Conservation (phyloP, 2,797 vertebrate genomes). For the Urosaurus nigricauda region DNA sequence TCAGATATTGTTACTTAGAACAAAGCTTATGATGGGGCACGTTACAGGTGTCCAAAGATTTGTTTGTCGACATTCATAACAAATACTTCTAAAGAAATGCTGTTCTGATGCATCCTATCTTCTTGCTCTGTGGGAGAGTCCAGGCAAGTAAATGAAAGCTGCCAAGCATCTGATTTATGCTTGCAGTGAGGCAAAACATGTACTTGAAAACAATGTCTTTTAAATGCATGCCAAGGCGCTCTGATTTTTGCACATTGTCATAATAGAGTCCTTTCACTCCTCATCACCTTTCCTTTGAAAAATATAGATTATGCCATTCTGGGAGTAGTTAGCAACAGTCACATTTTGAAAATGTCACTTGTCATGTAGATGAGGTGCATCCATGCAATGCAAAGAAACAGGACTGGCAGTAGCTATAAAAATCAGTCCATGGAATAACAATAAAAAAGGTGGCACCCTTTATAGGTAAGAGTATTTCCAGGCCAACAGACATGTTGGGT, state of each 20-base stretch:
- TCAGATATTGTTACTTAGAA: not conserved
- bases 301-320: not conserved
- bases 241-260: not conserved
- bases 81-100: slow-evolving; percentile 15
- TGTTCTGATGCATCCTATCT: not conserved
- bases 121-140: not conserved
- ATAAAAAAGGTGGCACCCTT: not conserved
- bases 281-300: slow-evolving; percentile 2
- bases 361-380: not conserved
- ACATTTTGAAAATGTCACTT: slow-evolving; percentile 1
- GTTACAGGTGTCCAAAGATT: not conserved
- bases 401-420: not conserved
- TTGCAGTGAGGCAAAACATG: not conserved
- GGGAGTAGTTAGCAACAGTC: not conserved
- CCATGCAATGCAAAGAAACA: not conserved
- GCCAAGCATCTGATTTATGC: slow-evolving; percentile 22
- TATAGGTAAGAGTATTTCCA: not conserved
- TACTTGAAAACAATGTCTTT: slow-evolving; percentile 22
- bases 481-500: not conserved
- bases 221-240: not conserved
- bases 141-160: slow-evolving; percentile 11
- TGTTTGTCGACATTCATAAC: not conserved
- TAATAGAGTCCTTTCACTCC: not conserved
- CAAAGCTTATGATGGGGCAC: slow-evolving; percentile 4
- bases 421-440: not conserved